Evolutionary conservation across 1,140 invertebrate genomes (phyloP).

Genomic region (Rhizoglyphus robini): DNA sequence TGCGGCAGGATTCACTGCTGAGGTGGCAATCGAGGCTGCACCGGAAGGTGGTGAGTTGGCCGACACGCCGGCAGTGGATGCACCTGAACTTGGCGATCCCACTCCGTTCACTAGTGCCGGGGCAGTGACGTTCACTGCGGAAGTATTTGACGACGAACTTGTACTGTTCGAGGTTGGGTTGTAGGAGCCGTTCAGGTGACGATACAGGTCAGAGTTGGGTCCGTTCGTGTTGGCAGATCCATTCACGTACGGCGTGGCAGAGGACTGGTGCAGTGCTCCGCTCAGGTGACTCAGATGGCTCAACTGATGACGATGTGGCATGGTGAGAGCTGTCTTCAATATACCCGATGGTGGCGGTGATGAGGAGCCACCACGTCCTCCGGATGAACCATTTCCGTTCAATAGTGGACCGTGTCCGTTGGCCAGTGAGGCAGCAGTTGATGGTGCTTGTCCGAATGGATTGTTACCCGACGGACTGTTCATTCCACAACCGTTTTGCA

Average conservation of each 20-base stretch:
- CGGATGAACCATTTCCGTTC: neutral
- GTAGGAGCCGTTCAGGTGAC: neutral
- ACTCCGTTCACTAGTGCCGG: neutral
- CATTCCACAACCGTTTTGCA: neutral
- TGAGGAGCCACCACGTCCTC: neutral
- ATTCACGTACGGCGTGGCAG: neutral
- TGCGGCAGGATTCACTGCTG: neutral
- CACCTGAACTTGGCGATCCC: neutral
- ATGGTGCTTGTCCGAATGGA: neutral
- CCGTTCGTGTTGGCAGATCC: neutral
- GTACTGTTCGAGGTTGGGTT: neutral
- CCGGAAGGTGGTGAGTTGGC: neutral
- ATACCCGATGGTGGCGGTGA: constrained; percentile 16
- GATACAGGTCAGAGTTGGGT: neutral
- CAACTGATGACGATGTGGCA: constrained; percentile 14
- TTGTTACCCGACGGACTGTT: neutral
- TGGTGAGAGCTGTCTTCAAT: constrained; percentile 16
- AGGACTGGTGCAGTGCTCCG: neutral
- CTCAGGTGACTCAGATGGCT: neutral
- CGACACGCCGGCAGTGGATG: neutral
- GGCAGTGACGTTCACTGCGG: neutral
- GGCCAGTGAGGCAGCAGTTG: neutral
- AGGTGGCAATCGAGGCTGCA: neutral
- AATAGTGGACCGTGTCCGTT: neutral
- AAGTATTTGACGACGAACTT: neutral